Percentiles rank a stretch among this genome's conserved stretches.
phyloP scores from a whole-genome alignment of 2,113 vertebrate species.

The Crotalus helleri region DNA sequence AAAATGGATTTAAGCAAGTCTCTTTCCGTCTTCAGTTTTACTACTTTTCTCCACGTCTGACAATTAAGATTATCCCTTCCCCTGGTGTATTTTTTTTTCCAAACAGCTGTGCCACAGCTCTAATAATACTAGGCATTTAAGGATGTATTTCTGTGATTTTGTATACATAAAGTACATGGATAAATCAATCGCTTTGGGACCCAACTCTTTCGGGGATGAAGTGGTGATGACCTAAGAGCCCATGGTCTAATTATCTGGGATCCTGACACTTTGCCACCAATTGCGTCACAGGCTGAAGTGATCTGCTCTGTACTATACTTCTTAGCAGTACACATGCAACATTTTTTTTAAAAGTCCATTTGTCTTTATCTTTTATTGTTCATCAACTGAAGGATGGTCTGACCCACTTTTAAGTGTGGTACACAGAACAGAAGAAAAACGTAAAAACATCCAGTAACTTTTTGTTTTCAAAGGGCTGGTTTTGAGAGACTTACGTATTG shows the following conservation, averaged over 20 bases:
- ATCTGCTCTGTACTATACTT: neutral
- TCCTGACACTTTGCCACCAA: neutral
- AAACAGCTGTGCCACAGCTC: neutral
- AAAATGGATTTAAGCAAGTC: neutral
- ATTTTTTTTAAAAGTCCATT: neutral
- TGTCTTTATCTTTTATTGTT: neutral
- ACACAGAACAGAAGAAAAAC: neutral
- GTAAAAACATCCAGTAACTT: neutral
- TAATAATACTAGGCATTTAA: neutral
- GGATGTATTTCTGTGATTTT: neutral
- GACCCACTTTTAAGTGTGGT: neutral
- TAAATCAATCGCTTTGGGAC: neutral
- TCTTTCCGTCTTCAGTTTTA: neutral
- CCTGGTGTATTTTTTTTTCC: neutral
- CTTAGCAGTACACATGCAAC: neutral
- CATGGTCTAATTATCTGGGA: neutral
- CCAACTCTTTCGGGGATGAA: neutral
- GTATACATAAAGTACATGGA: slow-evolving; percentile 8
- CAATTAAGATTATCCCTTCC: neutral
- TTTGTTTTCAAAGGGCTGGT: neutral
- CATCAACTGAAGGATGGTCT: neutral
- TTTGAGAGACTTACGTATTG: slow-evolving; percentile 83
- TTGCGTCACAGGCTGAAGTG: neutral
- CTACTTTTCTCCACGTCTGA: neutral
- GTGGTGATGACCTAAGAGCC: neutral